Conservation (phyloP, 2,888 invertebrate species). For the Brachynemurus nebulosus region DNA sequence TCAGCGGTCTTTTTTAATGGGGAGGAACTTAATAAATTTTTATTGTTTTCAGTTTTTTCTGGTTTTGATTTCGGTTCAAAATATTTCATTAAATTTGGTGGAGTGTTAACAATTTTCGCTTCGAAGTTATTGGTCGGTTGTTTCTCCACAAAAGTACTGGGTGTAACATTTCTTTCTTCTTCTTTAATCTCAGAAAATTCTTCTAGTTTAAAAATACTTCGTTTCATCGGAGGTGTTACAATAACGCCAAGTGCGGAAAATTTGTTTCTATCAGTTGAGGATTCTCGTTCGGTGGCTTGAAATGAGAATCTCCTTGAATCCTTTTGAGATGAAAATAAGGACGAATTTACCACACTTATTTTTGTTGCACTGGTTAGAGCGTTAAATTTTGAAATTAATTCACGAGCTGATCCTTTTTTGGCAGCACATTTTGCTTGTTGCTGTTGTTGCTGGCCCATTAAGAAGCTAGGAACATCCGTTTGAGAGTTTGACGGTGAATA, state of each 20-base stretch:
- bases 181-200: not conserved
- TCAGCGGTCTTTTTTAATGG: not conserved
- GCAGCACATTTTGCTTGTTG: slow-evolving; percentile 20
- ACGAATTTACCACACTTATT: slow-evolving; percentile 35
- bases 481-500: slow-evolving; percentile 17
- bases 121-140: slow-evolving; percentile 5
- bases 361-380: slow-evolving; percentile 43
- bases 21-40: not conserved
- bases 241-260: not conserved
- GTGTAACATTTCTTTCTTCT: not conserved
- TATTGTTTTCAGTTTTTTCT: not conserved
- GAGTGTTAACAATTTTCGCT: slow-evolving; percentile 1
- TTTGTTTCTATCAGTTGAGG: not conserved
- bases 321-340: slow-evolving; percentile 30
- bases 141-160: not conserved
- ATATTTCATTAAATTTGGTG: slow-evolving; percentile 4
- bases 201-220: slow-evolving; percentile 9
- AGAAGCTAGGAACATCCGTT: slow-evolving; percentile 27
- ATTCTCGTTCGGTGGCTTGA: not conserved
- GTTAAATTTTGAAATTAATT: slow-evolving; percentile 48
- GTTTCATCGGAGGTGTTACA: slow-evolving; percentile 10
- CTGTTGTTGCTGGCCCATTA: slow-evolving; percentile 27
- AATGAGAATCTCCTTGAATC: slow-evolving; percentile 13
- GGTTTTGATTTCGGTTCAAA: slow-evolving; percentile 4
- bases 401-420: slow-evolving; percentile 32